phyloP scores from a whole-genome alignment of 2,797 vertebrate species.

The Sebastiscus tertius region DNA sequence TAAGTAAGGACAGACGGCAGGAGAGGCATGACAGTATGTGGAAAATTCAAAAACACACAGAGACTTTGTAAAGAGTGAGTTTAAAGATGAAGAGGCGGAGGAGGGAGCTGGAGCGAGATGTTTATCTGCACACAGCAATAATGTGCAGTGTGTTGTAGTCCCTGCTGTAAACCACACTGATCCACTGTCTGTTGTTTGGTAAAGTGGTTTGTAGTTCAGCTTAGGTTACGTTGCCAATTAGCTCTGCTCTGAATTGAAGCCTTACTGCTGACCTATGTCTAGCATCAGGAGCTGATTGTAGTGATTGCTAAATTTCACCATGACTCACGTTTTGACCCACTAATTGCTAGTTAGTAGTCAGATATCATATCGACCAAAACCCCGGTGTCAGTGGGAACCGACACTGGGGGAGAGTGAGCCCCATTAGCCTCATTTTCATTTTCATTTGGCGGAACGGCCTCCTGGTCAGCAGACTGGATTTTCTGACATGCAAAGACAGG shows the following conservation, averaged over 20 bases:
- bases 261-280: neutral
- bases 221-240: constrained; percentile 21
- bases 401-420: neutral
- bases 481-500: neutral
- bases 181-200: constrained; percentile 9
- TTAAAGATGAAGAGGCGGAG: neutral
- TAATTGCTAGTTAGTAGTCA: neutral
- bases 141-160: constrained; percentile 6
- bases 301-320: neutral
- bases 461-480: constrained; percentile 20
- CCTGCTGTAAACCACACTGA: neutral
- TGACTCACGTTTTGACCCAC: neutral
- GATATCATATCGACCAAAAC: constrained; percentile 6
- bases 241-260: constrained; percentile 8
- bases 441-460: neutral
- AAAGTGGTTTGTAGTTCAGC: neutral
- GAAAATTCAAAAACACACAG: neutral
- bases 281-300: constrained; percentile 8
- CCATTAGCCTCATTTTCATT: constrained; percentile 17
- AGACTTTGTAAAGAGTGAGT: neutral
- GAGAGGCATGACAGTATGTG: neutral
- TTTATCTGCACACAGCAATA: neutral
- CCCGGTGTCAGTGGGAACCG: neutral
- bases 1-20: neutral
- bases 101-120: neutral